A percentile compares a stretch with the other conserved stretches of the same genome.
phyloP scores from a whole-genome alignment of 2,888 invertebrate species.

The Tipula confusa region DNA sequence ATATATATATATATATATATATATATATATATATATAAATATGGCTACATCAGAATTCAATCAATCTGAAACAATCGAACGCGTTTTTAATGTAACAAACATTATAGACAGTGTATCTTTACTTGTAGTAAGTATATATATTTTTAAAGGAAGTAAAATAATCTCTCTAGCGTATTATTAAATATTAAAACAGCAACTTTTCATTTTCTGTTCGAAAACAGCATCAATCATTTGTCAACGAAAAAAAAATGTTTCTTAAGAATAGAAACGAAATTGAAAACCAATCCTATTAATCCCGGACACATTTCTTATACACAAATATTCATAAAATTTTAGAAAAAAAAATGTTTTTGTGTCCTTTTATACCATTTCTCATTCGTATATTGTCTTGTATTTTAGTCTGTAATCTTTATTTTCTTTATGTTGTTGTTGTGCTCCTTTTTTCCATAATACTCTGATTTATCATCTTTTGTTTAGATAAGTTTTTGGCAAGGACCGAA shows the following conservation, averaged over 20 bases:
- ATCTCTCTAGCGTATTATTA: conserved; percentile 14
- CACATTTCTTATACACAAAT: not conserved
- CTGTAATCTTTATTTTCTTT: not conserved
- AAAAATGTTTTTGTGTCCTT: not conserved
- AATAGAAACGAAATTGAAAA: not conserved
- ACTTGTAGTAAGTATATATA: not conserved
- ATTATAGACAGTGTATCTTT: not conserved
- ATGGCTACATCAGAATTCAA: not conserved
- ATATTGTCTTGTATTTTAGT: not conserved
- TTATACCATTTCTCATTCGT: not conserved
- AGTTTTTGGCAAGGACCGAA: not conserved
- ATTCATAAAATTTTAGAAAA: too few relatives aligned
- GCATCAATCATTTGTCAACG: not conserved
- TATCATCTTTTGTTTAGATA: conserved; percentile 25
- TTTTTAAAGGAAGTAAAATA: not conserved
- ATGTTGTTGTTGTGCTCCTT: not conserved
- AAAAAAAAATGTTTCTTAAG: not conserved
- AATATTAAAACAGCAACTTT: not conserved
- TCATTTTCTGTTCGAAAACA: not conserved
- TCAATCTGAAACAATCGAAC: conserved; percentile 3
- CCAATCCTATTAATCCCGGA: not conserved
- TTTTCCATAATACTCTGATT: not conserved
- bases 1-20: not conserved
- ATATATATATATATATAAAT: not conserved
- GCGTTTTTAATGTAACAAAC: not conserved